These are phyloP conservation scores for Drosophila histrio DNA, from an alignment of 2,888 invertebrate genomes.

Conservation along the genomic window DNA sequence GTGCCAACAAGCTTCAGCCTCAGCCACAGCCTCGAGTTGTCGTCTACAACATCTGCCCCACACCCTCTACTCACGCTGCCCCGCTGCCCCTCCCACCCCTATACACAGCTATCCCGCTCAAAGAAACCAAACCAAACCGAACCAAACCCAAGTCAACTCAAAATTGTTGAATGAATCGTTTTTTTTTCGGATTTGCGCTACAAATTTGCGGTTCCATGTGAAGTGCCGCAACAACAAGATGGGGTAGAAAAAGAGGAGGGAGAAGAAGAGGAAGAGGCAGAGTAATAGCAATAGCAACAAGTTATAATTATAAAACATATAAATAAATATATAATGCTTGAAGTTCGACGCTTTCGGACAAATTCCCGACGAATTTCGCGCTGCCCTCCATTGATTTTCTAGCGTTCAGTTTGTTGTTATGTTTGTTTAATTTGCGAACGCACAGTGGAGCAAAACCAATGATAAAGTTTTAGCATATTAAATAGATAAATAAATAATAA, in stretches of 20 bases:
- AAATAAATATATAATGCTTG: conserved; percentile 47
- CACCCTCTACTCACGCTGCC: background rate
- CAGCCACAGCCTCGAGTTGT: conserved; percentile 35
- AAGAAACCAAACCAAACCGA: conserved; percentile 27
- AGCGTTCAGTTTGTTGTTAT: conserved; percentile 11
- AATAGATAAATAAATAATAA: background rate
- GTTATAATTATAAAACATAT: conserved; percentile 68
- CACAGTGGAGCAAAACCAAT: conserved; percentile 9
- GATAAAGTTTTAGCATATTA: background rate
- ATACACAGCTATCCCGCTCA: background rate
- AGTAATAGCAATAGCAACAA: conserved; percentile 35
- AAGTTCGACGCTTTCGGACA: conserved; percentile 24
- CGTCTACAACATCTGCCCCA: conserved; percentile 40
- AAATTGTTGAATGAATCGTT: conserved; percentile 66
- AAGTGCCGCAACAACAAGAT: conserved; percentile 55
- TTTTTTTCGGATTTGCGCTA: conserved; percentile 62
- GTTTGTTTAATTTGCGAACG: conserved; percentile 5
- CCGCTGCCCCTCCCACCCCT: conserved; percentile 13
- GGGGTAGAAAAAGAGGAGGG: background rate
- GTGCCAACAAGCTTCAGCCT: conserved; percentile 56
- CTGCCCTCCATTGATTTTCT: conserved; percentile 24
- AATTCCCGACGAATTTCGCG: conserved; percentile 56
- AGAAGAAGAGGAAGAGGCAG: background rate
- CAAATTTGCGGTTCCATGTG: conserved; percentile 67
- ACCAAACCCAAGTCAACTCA: conserved; percentile 29